Base-by-base conservation (phyloP, 2,113 vertebrate species). In the Phyllostomus hastatus region DNA sequence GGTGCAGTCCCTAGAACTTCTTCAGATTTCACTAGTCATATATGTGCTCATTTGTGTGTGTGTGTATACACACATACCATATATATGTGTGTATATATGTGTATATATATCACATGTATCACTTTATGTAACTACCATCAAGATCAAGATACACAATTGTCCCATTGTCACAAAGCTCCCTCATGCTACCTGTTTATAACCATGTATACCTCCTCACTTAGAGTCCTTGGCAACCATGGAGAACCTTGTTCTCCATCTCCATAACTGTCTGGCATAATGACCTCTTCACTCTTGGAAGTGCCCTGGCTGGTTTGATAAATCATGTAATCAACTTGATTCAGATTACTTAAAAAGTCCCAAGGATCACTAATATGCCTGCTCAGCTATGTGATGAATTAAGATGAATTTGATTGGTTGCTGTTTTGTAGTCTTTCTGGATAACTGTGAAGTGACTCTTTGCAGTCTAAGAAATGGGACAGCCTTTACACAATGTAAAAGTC, bases 241-340 rank as follows among this genome's bases (percentile, higher is more conserved):
- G n/a, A n/a, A n/a, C n/a, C 22, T n/a, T 84, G n/a, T 76, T 75
- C 59, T 61, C 72, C 17, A 41, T n/a, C 28, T 75, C 48, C 10
- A 24, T 24, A 79, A 31, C 31, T 88, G 1, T 59, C 31, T 80
- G 35, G 54, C 52, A 73, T 82, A 86, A 93, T 50, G 43, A 96
- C 61, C 50, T 73, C 64, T 88, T 92, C 76, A 46, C 67, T 86
- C 83, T 59, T 2, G 12, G 10, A 93, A 89, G 67, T 75, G 57
- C 17, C 70, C 66, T 0, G 12, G 22, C 31, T 80, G 35, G 46
- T 66, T 50, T 73, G 61, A 93, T 78, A 83, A 90, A 59, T 91
- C 88, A 72, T 61, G 38, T 67, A 94, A 94, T 88, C 46, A 90
- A n/a, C 52, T 19, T 10, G 73, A 73, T 78, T 96, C 54, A 48